phyloP scores from a whole-genome alignment of 1,140 invertebrate genomes.

The Megathymus violae region DNA sequence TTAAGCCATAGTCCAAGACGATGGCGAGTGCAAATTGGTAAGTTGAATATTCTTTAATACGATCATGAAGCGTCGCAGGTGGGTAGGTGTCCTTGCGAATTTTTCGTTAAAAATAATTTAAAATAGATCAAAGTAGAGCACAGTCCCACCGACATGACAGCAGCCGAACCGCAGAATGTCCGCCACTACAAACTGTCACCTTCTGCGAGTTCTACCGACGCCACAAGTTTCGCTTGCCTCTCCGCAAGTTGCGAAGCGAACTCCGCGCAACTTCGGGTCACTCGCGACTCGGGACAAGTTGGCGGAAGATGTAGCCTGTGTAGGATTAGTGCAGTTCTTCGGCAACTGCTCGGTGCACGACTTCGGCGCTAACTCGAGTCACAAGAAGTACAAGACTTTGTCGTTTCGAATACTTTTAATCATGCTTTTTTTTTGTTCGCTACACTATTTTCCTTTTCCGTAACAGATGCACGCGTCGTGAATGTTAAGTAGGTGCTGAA shows the following conservation, averaged over 20 bases:
- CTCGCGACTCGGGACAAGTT: slow-evolving; percentile 42
- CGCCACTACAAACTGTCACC: slow-evolving; percentile 58
- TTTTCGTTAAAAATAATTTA: too few relatives aligned
- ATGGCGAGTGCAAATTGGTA: too few relatives aligned
- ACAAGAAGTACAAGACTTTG: neutral
- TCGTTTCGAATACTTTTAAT: neutral
- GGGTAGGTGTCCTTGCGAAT: too few relatives aligned
- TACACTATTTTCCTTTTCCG: neutral
- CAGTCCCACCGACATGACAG: neutral
- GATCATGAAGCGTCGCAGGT: too few relatives aligned
- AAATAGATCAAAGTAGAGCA: slow-evolving; percentile 50
- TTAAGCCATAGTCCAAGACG: too few relatives aligned
- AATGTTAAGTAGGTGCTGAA: neutral
- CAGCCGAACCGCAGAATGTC: slow-evolving; percentile 60
- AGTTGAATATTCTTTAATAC: too few relatives aligned
- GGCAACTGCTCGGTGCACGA: slow-evolving; percentile 17
- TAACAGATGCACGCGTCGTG: neutral
- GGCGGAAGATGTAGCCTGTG: slow-evolving; percentile 31
- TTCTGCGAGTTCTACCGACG: slow-evolving; percentile 48
- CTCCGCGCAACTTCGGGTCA: slow-evolving; percentile 54
- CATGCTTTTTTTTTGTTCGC: neutral
- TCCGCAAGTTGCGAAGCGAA: slow-evolving; percentile 60
- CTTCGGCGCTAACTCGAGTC: slow-evolving; percentile 4
- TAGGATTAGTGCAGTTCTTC: slow-evolving; percentile 48
- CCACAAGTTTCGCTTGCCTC: slow-evolving; percentile 64